These are phyloP conservation scores for Scaptomyza flava DNA, from an alignment of 2,888 invertebrate genomes.

Conservation along the genomic window DNA sequence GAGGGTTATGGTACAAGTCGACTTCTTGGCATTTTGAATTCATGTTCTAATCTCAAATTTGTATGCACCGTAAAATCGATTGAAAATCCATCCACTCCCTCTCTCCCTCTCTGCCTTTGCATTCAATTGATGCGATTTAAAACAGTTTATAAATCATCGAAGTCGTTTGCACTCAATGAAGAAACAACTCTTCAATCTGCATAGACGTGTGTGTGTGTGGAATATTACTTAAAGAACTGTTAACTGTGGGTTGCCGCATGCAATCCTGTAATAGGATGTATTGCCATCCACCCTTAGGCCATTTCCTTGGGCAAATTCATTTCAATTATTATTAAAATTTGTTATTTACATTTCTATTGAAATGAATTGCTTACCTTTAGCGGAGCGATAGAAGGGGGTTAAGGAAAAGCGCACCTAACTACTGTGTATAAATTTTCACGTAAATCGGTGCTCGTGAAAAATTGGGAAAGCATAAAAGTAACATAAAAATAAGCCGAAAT, in stretches of 20 bases:
- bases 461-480: conserved; percentile 72
- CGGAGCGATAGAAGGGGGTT: conserved; percentile 2
- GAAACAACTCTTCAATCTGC: conserved; percentile 35
- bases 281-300: conserved; percentile 30
- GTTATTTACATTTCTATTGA: conserved; percentile 82
- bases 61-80: conserved; percentile 63
- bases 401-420: conserved; percentile 48
- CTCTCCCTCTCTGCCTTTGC: conserved; percentile 10
- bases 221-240: conserved; percentile 46
- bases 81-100: conserved; percentile 31
- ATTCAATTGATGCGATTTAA: conserved; percentile 51
- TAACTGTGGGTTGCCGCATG: conserved; percentile 67
- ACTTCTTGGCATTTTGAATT: conserved; percentile 1
- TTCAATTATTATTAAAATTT: conserved; percentile 81
- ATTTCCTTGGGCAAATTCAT: conserved; percentile 53
- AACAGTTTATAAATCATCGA: conserved; percentile 71
- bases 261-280: conserved; percentile 43
- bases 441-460: conserved; percentile 54
- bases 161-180: conserved; percentile 35
- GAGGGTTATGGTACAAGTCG: conserved; percentile 10
- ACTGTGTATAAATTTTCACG: conserved; percentile 15
- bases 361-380: conserved; percentile 64
- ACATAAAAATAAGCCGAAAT: conserved; percentile 49
- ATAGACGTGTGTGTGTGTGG: conserved; percentile 27
- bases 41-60: conserved; percentile 52